phyloP scores from a whole-genome alignment of 2,113 vertebrate genomes.

The Fulica atra region DNA sequence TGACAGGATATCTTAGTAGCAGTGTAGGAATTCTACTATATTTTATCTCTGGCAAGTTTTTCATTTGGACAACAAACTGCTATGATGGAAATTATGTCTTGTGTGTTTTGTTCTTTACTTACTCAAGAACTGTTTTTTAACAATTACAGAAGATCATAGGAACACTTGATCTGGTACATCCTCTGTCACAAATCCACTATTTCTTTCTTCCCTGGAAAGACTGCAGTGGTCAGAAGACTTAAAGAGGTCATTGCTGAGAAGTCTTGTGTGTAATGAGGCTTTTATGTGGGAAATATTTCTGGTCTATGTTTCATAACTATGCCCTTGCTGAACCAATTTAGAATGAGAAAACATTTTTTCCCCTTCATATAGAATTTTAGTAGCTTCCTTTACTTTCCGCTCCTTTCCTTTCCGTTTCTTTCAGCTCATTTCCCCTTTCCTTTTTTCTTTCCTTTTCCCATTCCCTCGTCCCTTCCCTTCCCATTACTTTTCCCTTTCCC shows the following conservation, averaged over 20 bases:
- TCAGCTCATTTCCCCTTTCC: too few species aligned
- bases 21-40: not conserved
- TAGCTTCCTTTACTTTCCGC: too few species aligned
- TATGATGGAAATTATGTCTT: not conserved
- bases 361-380: not conserved
- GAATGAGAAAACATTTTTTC: not conserved
- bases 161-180: not conserved
- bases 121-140: not conserved
- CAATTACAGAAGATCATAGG: not conserved
- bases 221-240: not conserved
- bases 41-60: not conserved
- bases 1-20: not conserved
- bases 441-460: too few species aligned
- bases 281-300: not conserved
- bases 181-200: not conserved
- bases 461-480: too few species aligned
- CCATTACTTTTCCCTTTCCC: too few species aligned
- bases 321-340: not conserved
- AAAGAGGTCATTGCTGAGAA: not conserved
- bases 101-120: not conserved
- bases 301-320: not conserved
- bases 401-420: too few species aligned
- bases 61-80: not conserved
- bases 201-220: not conserved
- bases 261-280: not conserved